A percentile compares a stretch with the other conserved stretches of the same genome.
These are phyloP conservation scores for Scomberomorus guttatus DNA, from an alignment of 2,797 vertebrate species.

Conservation along the genomic window DNA sequence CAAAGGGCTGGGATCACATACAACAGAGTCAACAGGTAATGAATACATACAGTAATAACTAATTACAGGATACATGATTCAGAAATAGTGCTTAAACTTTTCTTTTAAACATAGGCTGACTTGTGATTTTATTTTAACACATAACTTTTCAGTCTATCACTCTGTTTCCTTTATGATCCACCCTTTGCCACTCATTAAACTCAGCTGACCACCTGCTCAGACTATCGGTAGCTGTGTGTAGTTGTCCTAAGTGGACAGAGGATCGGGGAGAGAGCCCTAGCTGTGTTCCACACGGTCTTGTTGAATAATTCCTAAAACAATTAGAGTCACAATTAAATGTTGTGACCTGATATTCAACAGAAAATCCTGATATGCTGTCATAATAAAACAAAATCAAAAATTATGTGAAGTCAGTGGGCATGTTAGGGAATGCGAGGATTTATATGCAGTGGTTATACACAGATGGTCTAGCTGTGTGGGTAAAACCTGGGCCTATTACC, in stretches of 20 bases:
- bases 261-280: background rate
- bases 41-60: background rate
- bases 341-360: background rate
- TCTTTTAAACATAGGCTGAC: too few species aligned
- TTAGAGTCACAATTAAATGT: constrained; percentile 11
- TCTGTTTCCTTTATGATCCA: background rate
- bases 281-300: background rate
- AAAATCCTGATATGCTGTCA: background rate
- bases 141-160: too few species aligned
- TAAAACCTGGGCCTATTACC: background rate
- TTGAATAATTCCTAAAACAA: constrained; percentile 1
- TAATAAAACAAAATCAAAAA: background rate
- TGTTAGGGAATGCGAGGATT: constrained; percentile 2
- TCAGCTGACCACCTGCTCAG: too few species aligned
- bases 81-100: background rate
- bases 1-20: constrained; percentile 17
- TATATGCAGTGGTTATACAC: background rate
- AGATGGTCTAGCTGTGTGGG: background rate
- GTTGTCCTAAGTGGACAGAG: background rate
- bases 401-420: background rate
- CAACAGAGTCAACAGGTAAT: constrained; percentile 12
- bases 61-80: background rate
- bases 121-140: background rate
- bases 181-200: background rate
- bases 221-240: background rate